phyloP scores from a whole-genome alignment of 1,140 invertebrate species.

The Drosophila aff. region DNA sequence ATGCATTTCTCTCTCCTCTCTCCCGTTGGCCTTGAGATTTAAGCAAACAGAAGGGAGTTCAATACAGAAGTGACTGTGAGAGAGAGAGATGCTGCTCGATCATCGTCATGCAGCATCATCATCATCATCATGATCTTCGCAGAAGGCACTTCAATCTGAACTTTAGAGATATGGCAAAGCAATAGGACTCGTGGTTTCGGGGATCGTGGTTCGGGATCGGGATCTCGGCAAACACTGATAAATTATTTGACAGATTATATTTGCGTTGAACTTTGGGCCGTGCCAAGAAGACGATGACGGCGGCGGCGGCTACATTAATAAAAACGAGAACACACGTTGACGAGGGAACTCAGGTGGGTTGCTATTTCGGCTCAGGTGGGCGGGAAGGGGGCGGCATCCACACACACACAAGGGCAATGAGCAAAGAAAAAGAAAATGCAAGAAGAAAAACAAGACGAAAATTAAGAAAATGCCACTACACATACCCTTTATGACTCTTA shows the following conservation, averaged over 20 bases:
- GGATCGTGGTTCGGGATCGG: not conserved
- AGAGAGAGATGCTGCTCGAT: constrained; percentile 20
- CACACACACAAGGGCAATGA: constrained; percentile 6
- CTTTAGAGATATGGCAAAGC: constrained; percentile 23
- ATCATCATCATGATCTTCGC: constrained; percentile 7
- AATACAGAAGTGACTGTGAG: constrained; percentile 16
- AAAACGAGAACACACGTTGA: constrained; percentile 60
- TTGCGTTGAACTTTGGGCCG: constrained; percentile 76
- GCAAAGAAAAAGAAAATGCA: constrained; percentile 12
- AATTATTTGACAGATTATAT: constrained; percentile 84
- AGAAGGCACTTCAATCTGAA: constrained; percentile 34
- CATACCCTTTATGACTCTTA: not conserved
- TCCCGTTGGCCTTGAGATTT: constrained; percentile 18
- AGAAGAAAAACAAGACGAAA: not conserved
- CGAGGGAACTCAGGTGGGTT: constrained; percentile 12
- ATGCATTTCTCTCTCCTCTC: constrained; percentile 9
- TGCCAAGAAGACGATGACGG: constrained; percentile 1
- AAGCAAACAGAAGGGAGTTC: constrained; percentile 53
- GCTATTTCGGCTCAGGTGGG: not conserved
- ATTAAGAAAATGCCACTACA: not conserved
- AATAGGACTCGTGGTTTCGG: constrained; percentile 1
- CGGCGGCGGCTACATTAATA: constrained; percentile 51
- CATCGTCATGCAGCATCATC: constrained; percentile 3
- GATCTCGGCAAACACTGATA: constrained; percentile 78
- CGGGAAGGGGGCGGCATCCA: not conserved